Percentiles rank a stretch among this genome's conserved stretches.
These are phyloP conservation scores for Polyodon spathula DNA, from an alignment of 2,113 vertebrate genomes.

Conservation along the genomic window DNA sequence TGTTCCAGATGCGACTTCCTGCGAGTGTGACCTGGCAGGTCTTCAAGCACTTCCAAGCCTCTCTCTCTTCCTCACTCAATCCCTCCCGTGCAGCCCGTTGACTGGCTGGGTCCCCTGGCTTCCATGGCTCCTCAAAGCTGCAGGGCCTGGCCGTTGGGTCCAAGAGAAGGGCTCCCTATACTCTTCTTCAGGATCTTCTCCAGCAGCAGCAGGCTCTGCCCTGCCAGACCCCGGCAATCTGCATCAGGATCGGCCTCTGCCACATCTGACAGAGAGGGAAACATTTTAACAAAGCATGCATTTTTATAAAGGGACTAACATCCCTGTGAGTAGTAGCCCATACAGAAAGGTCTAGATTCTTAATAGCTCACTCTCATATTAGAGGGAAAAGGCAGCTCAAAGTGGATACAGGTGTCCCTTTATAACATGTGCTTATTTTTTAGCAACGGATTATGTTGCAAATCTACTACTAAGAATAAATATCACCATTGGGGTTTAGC, in stretches of 20 bases:
- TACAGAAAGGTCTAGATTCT: too few species aligned
- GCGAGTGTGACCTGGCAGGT: not conserved
- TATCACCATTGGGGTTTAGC: too few species aligned
- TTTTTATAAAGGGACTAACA: too few species aligned
- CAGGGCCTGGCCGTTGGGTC: slow-evolving; percentile 16
- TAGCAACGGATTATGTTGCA: too few species aligned
- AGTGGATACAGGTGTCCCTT: too few species aligned
- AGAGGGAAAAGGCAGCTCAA: too few species aligned
- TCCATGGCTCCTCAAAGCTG: slow-evolving; percentile 23
- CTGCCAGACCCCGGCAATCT: slow-evolving; percentile 56
- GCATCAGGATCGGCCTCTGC: slow-evolving; percentile 72
- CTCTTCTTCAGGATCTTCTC: slow-evolving; percentile 67
- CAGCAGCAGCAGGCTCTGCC: slow-evolving; percentile 47
- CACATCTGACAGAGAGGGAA: slow-evolving; percentile 57
- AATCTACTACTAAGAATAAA: too few species aligned
- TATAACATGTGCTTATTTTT: too few species aligned
- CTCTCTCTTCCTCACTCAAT: not conserved
- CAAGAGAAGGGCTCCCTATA: slow-evolving; percentile 32
- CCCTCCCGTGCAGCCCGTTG: too few species aligned
- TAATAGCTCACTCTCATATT: too few species aligned
- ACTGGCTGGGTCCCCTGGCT: not conserved
- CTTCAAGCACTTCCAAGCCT: not conserved
- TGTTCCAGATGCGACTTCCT: slow-evolving; percentile 12
- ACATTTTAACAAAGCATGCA: not conserved
- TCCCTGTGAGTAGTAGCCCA: too few species aligned